Percentiles rank a stretch among this genome's conserved stretches.
phyloP scores from a whole-genome alignment of 2,797 vertebrate genomes.

The Falco novaeseelandiae region DNA sequence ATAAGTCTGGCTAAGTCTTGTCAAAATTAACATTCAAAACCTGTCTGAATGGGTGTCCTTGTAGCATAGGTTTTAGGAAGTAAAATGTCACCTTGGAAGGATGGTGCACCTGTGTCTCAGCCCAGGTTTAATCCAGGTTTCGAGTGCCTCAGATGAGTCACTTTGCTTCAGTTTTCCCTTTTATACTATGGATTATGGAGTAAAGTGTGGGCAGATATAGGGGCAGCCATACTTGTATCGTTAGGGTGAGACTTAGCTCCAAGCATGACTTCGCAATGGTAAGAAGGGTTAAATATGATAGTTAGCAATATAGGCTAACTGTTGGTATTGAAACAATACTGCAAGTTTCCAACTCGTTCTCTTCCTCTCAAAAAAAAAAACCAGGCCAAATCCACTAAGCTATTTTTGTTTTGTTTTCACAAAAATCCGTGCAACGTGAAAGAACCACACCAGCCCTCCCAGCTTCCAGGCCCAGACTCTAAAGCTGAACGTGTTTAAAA shows the following conservation, averaged over 20 bases:
- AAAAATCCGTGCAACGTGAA: constrained; percentile 24
- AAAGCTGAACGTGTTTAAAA: constrained; percentile 37
- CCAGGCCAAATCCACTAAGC: neutral
- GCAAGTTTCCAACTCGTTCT: neutral
- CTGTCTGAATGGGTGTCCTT: neutral
- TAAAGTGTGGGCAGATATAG: neutral
- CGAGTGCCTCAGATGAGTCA: neutral
- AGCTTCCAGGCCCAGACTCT: neutral
- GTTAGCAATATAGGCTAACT: neutral
- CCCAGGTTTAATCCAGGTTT: neutral
- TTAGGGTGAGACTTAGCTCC: neutral
- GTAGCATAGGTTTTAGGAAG: fast-evolving
- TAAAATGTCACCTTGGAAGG: neutral
- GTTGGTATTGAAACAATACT: neutral
- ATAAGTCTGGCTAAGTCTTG: neutral
- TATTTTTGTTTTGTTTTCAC: constrained; percentile 25
- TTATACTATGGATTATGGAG: neutral
- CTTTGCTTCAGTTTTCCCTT: neutral
- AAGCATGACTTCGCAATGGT: fast-evolving
- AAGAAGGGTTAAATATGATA: neutral
- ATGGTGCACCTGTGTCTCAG: neutral
- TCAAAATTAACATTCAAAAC: neutral
- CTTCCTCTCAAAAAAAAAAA: neutral
- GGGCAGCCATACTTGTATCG: neutral
- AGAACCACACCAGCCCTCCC: constrained; percentile 9